Percentiles rank a stretch among this genome's conserved stretches.
These are phyloP conservation scores for Ornithoptera alexandrae DNA, from an alignment of 2,888 invertebrate species.

Conservation along the genomic window DNA sequence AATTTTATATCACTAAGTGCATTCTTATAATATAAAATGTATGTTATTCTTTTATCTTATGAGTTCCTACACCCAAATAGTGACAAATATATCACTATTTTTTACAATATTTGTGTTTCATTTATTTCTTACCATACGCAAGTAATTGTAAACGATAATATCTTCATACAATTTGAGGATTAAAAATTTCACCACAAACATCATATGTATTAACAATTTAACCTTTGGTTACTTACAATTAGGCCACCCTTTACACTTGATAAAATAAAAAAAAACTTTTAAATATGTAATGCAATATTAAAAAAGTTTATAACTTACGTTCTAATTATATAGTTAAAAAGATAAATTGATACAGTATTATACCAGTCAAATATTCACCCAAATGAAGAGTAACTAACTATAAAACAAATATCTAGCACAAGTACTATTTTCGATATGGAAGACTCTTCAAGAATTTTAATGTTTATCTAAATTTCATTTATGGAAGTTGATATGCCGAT, in stretches of 20 bases:
- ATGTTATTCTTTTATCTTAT: conserved; percentile 2
- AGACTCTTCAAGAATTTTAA: conserved; percentile 69
- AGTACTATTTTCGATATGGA: conserved; percentile 78
- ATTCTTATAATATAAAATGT: conserved; percentile 13
- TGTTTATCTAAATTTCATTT: conserved; percentile 69
- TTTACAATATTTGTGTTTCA: conserved; percentile 2
- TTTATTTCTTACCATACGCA: conserved; percentile 1
- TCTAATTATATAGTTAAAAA: conserved; percentile 30
- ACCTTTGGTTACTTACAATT: conserved; percentile 30
- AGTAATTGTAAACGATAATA: conserved; percentile 7
- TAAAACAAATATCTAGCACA: conserved; percentile 64
- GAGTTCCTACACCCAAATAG: conserved; percentile 17
- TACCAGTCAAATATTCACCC: conserved; percentile 56
- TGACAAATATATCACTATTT: conserved; percentile 9
- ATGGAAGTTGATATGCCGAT: conserved; percentile 80
- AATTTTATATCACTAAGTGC: conserved; percentile 19
- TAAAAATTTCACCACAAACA: conserved; percentile 17
- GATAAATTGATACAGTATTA: conserved; percentile 30
- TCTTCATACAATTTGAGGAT: conserved; percentile 1
- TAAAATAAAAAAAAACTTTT: conserved; percentile 11
- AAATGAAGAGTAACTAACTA: conserved; percentile 50
- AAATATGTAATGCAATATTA: conserved; percentile 15
- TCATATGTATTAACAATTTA: conserved; percentile 20
- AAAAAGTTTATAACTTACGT: conserved; percentile 24
- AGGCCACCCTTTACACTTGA: conserved; percentile 20